Conservation (phyloP, 1,140 invertebrate genomes). For the Drosophila bipectinata region DNA sequence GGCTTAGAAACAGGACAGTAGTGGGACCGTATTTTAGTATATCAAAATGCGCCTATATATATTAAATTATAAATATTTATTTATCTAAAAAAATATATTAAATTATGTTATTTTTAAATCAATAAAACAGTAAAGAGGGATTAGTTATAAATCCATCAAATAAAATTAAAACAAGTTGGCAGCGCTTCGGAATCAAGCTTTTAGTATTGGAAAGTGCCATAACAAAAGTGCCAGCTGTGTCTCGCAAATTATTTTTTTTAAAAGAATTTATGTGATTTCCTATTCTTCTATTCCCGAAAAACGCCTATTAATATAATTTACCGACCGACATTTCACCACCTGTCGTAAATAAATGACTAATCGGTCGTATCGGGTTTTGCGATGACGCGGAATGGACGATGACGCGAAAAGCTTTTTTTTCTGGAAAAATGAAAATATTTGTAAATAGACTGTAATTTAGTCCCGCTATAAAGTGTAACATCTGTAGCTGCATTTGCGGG, state of each 20-base stretch:
- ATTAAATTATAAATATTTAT: neutral
- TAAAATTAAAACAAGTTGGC: neutral
- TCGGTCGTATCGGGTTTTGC: neutral
- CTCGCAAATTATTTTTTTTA: neutral
- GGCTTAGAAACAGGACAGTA: neutral
- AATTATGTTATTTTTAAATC: neutral
- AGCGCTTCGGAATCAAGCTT: neutral
- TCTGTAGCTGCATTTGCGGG: neutral
- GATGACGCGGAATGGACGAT: neutral
- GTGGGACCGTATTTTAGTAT: neutral
- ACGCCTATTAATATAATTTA: neutral
- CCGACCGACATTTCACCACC: neutral
- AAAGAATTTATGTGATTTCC: neutral
- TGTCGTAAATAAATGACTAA: neutral
- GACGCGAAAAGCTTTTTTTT: neutral
- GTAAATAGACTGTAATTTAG: neutral
- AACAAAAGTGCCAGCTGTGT: neutral
- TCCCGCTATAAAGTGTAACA: neutral
- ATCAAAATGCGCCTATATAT: neutral
- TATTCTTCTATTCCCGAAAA: neutral
- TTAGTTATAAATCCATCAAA: neutral
- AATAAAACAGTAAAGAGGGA: neutral
- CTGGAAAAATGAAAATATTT: neutral
- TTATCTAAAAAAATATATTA: neutral
- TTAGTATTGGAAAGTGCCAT: neutral